These are phyloP conservation scores for Oreochromis grahami DNA, from an alignment of 2,797 vertebrate species.

Conservation along the genomic window DNA sequence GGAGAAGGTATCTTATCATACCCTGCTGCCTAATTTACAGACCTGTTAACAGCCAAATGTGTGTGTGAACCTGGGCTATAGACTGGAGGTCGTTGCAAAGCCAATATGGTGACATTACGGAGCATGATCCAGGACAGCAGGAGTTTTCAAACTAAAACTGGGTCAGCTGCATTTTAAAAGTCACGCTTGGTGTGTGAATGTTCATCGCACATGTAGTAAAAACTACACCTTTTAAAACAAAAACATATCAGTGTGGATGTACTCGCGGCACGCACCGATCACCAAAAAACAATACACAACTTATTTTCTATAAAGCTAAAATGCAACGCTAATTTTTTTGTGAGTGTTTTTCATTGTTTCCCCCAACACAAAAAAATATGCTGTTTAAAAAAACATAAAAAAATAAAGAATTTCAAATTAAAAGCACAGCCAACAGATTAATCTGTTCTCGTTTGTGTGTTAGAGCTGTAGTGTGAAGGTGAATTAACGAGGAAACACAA, in stretches of 20 bases:
- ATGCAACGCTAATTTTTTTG: slow-evolving; percentile 49
- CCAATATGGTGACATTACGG: background rate
- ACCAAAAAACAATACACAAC: background rate
- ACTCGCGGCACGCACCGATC: background rate
- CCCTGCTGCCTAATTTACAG: background rate
- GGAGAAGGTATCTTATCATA: background rate
- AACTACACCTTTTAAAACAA: background rate
- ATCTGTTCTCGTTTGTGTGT: slow-evolving; percentile 1
- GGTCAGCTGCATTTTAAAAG: background rate
- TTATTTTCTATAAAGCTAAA: slow-evolving; percentile 11
- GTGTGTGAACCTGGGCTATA: background rate
- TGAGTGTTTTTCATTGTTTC: slow-evolving; percentile 5
- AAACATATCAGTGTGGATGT: background rate
- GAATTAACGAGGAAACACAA: slow-evolving; percentile 14
- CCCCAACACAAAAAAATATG: slow-evolving; percentile 1
- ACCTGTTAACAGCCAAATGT: background rate
- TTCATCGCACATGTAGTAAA: background rate
- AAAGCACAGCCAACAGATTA: background rate
- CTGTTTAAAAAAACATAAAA: background rate
- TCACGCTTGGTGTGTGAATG: background rate
- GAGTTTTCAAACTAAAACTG: background rate
- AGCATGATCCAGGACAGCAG: background rate
- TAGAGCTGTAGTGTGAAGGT: slow-evolving; percentile 33
- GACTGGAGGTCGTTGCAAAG: background rate
- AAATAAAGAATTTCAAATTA: background rate